Conservation (phyloP, 2,797 vertebrate species). For the Benthosema pterotum region DNA sequence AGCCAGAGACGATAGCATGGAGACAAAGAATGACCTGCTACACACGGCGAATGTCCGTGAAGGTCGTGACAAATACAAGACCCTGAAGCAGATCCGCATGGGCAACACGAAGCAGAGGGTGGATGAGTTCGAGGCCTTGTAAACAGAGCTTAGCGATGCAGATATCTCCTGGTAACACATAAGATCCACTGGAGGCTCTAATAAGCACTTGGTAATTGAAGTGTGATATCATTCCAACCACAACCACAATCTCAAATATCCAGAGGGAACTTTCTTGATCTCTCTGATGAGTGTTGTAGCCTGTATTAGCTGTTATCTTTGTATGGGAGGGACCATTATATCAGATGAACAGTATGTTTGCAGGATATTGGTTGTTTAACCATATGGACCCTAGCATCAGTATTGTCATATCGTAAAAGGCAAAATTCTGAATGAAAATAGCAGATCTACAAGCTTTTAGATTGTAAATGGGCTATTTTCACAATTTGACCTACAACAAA, state of each 20-base stretch:
- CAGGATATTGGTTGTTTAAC: too few relatives aligned
- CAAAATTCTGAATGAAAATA: too few relatives aligned
- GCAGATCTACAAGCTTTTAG: too few relatives aligned
- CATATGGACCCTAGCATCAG: too few relatives aligned
- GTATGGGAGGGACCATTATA: too few relatives aligned
- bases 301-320: too few relatives aligned
- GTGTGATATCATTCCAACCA: constrained; percentile 24
- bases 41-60: constrained; percentile 88
- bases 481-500: too few relatives aligned
- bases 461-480: too few relatives aligned
- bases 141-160: constrained; percentile 49
- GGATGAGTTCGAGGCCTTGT: constrained; percentile 97
- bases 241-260: constrained; percentile 28
- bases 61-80: constrained; percentile 98
- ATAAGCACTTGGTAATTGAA: constrained; percentile 14
- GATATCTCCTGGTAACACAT: constrained; percentile 4
- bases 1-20: constrained; percentile 85
- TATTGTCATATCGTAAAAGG: too few relatives aligned
- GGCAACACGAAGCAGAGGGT: constrained; percentile 99
- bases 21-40: constrained; percentile 89
- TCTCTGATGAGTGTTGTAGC: too few relatives aligned
- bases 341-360: too few relatives aligned
- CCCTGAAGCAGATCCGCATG: constrained; percentile 93
- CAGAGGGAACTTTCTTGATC: constrained; percentile 6
- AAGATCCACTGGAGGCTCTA: constrained; percentile 38